These are phyloP conservation scores for Aldrovandia affinis DNA, from an alignment of 2,797 vertebrate genomes.

Conservation along the genomic window DNA sequence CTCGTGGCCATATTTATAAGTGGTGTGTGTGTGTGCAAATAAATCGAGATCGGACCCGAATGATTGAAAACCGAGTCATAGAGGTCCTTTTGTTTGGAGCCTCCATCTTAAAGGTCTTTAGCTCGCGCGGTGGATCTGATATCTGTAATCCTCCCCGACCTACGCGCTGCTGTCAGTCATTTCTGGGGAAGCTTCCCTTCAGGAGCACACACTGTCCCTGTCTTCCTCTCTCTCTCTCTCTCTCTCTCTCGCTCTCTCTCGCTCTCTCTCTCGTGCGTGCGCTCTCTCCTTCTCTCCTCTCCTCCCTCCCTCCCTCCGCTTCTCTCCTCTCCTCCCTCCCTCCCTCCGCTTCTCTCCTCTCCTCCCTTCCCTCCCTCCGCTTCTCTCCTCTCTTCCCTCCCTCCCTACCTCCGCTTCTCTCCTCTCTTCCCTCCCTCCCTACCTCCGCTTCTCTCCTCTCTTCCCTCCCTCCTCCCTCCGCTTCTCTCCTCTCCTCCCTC, in stretches of 20 bases:
- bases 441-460: slow-evolving; percentile 10
- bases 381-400: slow-evolving; percentile 1
- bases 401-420: neutral
- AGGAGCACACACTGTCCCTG: slow-evolving; percentile 3
- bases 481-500: neutral
- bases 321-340: slow-evolving; percentile 3
- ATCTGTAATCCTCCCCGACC: neutral
- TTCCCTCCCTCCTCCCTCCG: neutral
- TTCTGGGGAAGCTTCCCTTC: neutral
- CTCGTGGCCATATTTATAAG: neutral
- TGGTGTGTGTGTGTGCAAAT: neutral
- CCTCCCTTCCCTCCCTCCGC: neutral
- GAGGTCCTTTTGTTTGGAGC: neutral
- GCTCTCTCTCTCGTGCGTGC: neutral
- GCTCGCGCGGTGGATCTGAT: neutral
- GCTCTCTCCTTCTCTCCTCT: neutral
- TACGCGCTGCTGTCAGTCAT: neutral
- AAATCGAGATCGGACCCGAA: neutral
- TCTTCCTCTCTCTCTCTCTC: neutral
- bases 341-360: neutral
- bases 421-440: no score
- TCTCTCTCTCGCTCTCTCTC: neutral
- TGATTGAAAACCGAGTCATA: slow-evolving; percentile 4
- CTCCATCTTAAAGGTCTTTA: neutral
- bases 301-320: neutral